A percentile compares a stretch with the other conserved stretches of the same genome.
phyloP scores from a whole-genome alignment of 2,797 vertebrate species.

The Tokudaia tokunoshimensis region DNA sequence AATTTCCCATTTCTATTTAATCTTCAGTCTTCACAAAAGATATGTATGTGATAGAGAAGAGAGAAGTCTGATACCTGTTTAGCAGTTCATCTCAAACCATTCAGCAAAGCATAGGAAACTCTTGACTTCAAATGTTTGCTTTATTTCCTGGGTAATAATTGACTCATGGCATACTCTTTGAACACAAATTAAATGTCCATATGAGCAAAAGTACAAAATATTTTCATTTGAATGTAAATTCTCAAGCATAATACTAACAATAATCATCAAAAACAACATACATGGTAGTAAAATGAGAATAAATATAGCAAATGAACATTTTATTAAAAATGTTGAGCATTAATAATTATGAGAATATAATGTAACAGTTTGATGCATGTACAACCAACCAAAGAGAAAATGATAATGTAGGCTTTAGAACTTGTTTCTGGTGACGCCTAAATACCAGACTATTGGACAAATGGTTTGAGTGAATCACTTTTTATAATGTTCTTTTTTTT shows the following conservation, averaged over 20 bases:
- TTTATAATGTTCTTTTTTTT: too few species aligned
- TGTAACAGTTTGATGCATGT: neutral
- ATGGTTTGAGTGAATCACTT: neutral
- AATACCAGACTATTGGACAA: neutral
- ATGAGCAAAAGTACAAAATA: neutral
- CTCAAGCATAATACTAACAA: neutral
- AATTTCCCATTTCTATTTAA: neutral
- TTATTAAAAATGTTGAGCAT: constrained; percentile 7
- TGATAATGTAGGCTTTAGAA: neutral
- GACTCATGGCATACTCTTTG: neutral
- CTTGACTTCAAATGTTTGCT: neutral
- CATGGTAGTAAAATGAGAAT: neutral
- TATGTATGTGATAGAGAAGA: neutral
- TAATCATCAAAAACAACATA: neutral
- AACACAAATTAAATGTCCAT: neutral
- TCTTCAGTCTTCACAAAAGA: neutral
- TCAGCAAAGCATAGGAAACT: neutral
- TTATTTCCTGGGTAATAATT: neutral
- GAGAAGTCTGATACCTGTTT: neutral
- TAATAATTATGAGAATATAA: neutral
- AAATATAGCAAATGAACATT: neutral
- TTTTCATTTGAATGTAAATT: neutral
- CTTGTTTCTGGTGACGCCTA: neutral
- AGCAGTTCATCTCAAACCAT: neutral
- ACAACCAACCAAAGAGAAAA: neutral